Evolutionary conservation across 2,888 invertebrate genomes (phyloP), one percentile per base, ranked within the genome.

Genomic region (Agonopterix alstromeriana): DNA sequence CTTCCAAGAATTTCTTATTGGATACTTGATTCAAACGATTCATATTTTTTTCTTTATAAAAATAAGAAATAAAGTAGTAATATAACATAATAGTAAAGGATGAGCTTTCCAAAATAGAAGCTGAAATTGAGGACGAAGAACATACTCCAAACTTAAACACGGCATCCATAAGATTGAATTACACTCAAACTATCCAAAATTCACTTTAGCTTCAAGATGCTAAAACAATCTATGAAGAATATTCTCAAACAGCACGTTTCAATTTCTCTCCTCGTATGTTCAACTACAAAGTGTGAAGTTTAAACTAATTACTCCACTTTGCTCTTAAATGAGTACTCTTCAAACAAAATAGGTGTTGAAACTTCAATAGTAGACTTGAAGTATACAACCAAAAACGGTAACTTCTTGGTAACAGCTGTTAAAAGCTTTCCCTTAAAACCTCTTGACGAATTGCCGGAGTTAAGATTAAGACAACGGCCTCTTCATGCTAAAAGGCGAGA

Each of bases 401-500:
- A 36, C 8, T 44, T 44, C 44, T 36, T 9, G 35, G 17, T 14
- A 36, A 36, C 45, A 40, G 45, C 40, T 38, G 40, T 46, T 41
- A 38, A 46, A 9, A 2, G 46, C 65, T 63, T 65, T 62, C 62
- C 64, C 63, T 58, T 56, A 63, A 61, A 59, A 58, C 58, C 60
- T 63, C 63, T 69, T 74, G 74, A 75, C 65, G 73, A 65, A 75
- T 74, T 69, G 67, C 65, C 57, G 50, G 56, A 65, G 58, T 67
- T 64, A 58, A 73, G 75, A 75, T 73, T 73, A 70, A 67, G 70
- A 67, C 69, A 69, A 72, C 63, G 57, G 65, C 60, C 59, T 47
- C 50, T 64, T 67, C 55, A 56, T 53, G 65, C 58, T 63, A 63
- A 64, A 43, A 48, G 10, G 41, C 46, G 41, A 42, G 42, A 10